phyloP scores from a whole-genome alignment of 2,888 invertebrate genomes.

The Fabriciana adippe region DNA sequence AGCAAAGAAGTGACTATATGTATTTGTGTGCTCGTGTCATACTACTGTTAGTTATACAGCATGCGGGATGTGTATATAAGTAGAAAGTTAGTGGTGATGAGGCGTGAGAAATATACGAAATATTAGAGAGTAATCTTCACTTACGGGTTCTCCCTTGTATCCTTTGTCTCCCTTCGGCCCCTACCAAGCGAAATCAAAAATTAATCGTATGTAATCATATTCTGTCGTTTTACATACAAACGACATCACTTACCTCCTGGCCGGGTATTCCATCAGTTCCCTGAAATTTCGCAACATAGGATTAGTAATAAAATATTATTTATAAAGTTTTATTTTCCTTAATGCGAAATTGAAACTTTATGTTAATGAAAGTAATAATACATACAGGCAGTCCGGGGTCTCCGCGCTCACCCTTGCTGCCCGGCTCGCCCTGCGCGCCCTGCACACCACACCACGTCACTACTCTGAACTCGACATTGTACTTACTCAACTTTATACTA shows the following conservation, averaged over 20 bases:
- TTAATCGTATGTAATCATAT: conserved; percentile 27
- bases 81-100: conserved; percentile 40
- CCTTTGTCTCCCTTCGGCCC: conserved; percentile 96
- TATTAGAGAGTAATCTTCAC: conserved; percentile 57
- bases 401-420: conserved; percentile 95
- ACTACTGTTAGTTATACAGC: conserved; percentile 33
- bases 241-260: conserved; percentile 86
- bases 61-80: conserved; percentile 36
- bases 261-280: conserved; percentile 97
- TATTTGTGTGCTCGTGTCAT: conserved; percentile 20
- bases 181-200: conserved; percentile 77
- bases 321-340: neutral
- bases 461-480: neutral
- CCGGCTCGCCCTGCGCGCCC: conserved; percentile 96
- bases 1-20: neutral
- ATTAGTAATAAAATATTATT: conserved; percentile 11
- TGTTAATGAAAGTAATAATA: conserved; percentile 44
- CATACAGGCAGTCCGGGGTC: conserved; percentile 96
- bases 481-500: no score
- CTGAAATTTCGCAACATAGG: conserved; percentile 78
- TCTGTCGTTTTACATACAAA: conserved; percentile 30
- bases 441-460: conserved; percentile 80
- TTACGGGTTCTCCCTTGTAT: conserved; percentile 91
- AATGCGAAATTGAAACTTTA: neutral
- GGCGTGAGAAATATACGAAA: neutral